These are phyloP conservation scores for Callimorpha dominula DNA, from an alignment of 2,888 invertebrate species.

Conservation along the genomic window DNA sequence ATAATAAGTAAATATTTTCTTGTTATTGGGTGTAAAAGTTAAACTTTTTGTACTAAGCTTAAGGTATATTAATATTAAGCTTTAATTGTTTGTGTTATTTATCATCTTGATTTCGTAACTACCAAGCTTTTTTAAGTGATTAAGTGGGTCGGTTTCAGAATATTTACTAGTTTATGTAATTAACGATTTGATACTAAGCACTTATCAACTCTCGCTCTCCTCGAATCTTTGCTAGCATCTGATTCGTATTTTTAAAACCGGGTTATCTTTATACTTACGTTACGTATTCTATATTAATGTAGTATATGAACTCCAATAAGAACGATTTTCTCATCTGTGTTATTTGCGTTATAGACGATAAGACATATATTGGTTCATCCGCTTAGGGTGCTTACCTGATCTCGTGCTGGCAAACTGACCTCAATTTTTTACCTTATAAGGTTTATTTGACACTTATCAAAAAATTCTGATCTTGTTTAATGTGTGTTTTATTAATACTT, in stretches of 20 bases:
- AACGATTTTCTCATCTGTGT: neutral
- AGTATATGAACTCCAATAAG: neutral
- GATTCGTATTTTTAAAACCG: neutral
- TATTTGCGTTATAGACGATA: neutral
- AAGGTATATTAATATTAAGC: no score
- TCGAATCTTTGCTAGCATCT: neutral
- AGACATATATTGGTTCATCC: no score
- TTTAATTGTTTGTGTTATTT: neutral
- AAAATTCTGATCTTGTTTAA: no score
- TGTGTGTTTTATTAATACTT: no score
- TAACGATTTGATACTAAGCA: neutral
- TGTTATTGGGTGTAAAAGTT: neutral
- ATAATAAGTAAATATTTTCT: neutral
- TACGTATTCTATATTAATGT: slow-evolving; percentile 1
- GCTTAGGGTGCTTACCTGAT: neutral
- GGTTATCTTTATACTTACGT: neutral
- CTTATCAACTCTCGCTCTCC: slow-evolving; percentile 3
- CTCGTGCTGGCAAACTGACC: neutral
- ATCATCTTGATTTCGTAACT: neutral
- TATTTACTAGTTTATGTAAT: no score
- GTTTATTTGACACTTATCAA: no score
- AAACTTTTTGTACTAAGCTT: neutral
- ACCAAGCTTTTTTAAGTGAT: neutral
- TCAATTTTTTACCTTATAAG: no score
- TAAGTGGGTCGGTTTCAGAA: no score